These are phyloP conservation scores for Edolisoma coerulescens DNA, from an alignment of 2,113 vertebrate genomes.

Conservation along the genomic window DNA sequence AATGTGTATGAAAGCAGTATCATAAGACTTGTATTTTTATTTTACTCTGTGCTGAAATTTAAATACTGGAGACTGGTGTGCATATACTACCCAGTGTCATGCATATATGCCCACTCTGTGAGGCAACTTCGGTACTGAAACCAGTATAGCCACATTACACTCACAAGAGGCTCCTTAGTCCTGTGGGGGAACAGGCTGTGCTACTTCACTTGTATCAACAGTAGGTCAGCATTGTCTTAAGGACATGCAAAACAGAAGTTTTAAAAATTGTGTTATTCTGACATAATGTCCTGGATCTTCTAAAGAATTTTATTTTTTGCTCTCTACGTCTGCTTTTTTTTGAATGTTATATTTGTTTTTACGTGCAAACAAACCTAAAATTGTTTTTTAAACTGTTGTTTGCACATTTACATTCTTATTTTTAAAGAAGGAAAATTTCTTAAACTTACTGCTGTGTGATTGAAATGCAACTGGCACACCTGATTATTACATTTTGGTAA, in stretches of 20 bases:
- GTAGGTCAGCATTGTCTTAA: background rate
- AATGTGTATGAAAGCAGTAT: background rate
- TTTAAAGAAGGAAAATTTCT: background rate
- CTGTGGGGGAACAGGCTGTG: background rate
- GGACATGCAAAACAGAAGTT: background rate
- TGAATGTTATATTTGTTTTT: background rate
- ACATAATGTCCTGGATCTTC: background rate
- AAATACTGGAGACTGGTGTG: background rate
- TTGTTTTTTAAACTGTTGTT: background rate
- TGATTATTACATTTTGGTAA: background rate
- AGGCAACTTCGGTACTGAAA: background rate
- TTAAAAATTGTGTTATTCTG: background rate
- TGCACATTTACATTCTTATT: background rate
- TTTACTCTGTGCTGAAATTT: background rate
- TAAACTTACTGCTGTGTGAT: background rate
- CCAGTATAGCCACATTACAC: background rate
- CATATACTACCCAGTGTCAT: rapidly evolving
- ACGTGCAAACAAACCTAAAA: background rate
- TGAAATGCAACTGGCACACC: background rate
- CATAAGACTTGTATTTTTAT: background rate
- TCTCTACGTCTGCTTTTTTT: background rate
- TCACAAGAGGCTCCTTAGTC: background rate
- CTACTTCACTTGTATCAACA: background rate
- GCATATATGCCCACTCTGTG: background rate
- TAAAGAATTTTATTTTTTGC: background rate